Percentiles rank a stretch among this genome's conserved stretches.
Conservation (phyloP, 2,888 invertebrate species). For the Kryphioiulus occultus region DNA sequence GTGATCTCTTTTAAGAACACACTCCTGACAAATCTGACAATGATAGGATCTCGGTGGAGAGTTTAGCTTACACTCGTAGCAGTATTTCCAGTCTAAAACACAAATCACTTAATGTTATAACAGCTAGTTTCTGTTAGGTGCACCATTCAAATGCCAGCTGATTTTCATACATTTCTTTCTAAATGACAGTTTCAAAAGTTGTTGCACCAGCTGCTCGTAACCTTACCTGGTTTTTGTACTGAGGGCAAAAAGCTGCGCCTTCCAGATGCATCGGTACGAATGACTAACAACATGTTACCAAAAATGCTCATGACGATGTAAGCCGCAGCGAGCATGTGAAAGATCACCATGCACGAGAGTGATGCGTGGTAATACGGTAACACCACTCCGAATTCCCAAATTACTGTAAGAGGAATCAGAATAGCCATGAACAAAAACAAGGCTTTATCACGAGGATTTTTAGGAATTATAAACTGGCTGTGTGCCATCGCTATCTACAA, state of each 20-base stretch:
- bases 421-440: conserved; percentile 51
- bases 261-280: conserved; percentile 61
- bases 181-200: too few species aligned
- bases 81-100: conserved; percentile 64
- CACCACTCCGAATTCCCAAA: conserved; percentile 60
- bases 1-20: conserved; percentile 78
- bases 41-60: conserved; percentile 77
- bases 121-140: too few species aligned
- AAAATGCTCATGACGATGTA: conserved; percentile 61
- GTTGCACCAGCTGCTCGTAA: not conserved
- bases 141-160: too few species aligned
- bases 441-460: conserved; percentile 48
- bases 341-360: conserved; percentile 52
- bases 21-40: conserved; percentile 82
- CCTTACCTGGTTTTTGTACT: conserved; percentile 59
- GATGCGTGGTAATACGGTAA: conserved; percentile 58
- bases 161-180: too few species aligned
- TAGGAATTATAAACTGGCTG: conserved; percentile 47
- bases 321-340: conserved; percentile 58
- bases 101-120: not conserved
- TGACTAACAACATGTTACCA: conserved; percentile 60
- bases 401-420: conserved; percentile 58
- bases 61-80: conserved; percentile 70
- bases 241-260: conserved; percentile 60
- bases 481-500: conserved; percentile 44